These are phyloP conservation scores for Strongylocentrotus purpuratus DNA, from an alignment of 35 echinoderm and acorn worm species.

Conservation along the genomic window DNA sequence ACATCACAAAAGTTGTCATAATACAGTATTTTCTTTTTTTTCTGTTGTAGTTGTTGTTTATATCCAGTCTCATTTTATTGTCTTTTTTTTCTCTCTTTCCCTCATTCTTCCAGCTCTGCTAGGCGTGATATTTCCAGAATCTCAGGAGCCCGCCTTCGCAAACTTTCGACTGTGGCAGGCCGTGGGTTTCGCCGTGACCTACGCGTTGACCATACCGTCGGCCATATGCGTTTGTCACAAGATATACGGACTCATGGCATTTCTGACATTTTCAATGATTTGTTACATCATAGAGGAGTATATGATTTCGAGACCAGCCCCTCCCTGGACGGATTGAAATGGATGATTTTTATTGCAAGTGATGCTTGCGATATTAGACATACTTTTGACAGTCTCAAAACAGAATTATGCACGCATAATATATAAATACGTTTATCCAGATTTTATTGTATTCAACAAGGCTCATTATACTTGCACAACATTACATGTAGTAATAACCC, in stretches of 20 bases:
- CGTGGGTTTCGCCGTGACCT: slow-evolving; percentile 53
- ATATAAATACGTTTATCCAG: too few relatives aligned
- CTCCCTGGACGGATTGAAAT: background rate
- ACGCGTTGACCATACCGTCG: slow-evolving; percentile 16
- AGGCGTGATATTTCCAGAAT: slow-evolving; percentile 61
- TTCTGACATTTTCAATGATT: slow-evolving; percentile 39
- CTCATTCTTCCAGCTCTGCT: slow-evolving; percentile 50
- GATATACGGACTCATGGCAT: slow-evolving; percentile 21
- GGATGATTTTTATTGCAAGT: background rate
- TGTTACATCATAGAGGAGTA: slow-evolving; percentile 44
- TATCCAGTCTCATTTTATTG: too few relatives aligned
- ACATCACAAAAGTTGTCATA: too few relatives aligned
- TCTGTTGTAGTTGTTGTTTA: too few relatives aligned
- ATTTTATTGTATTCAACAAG: too few relatives aligned
- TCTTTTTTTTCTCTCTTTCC: background rate
- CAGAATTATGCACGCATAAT: too few relatives aligned
- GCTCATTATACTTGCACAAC: too few relatives aligned
- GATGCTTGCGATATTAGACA: background rate
- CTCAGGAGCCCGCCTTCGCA: slow-evolving; percentile 68
- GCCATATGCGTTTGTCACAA: slow-evolving; percentile 51
- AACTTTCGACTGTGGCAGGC: slow-evolving; percentile 67
- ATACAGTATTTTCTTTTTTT: too few relatives aligned
- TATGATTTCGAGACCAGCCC: slow-evolving; percentile 32
- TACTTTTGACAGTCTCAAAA: too few relatives aligned
- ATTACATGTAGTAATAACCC: too few relatives aligned